Evolutionary conservation across 2,888 invertebrate genomes (phyloP), one percentile per base, ranked within the genome.

Genomic region (Mythimna albipuncta): DNA sequence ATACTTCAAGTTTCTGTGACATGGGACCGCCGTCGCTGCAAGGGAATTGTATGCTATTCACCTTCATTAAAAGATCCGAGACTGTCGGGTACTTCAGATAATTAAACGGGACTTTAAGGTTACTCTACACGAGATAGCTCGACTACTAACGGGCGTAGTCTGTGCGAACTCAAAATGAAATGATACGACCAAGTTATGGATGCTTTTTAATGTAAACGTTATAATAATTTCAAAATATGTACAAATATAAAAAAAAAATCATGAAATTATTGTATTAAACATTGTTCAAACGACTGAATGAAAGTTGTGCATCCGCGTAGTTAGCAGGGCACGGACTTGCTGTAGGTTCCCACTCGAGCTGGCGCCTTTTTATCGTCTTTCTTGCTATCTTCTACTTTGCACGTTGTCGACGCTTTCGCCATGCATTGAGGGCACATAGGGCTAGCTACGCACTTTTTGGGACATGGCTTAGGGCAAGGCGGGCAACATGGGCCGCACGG

Each of bases 1-100:
- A 69, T 70, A 85, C 89, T 83, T 90, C 90, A 84, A 81, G 80
- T 90, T 89, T 88, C 91, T 89, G 58, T 35, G 44, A 83, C 88
- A 84, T 83, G 87, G 85, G 85, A 85, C 90, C 88, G 91, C 91
- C 85, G 89, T 80, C 85, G 93, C 95, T 95, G 95, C 86, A 95
- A 95, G 94, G 90, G 90, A 92, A 92, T 88, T 88, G 88, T 88
- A 92, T 86, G 91, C 92, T 94, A 86, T 94, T 93, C 90, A 93
- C 91, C 91, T 91, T 87, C 82, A 91, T 90, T 89, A 89, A 89
- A 75, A 86, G 81, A 72, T 88, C 85, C 81, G 84, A 80, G 57
- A 81, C 64, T 69, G 35, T 64, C 52, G 69, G 71, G 54, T 55
- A 9, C 2, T 16, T 52, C 50, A 16, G 13, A 47, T 47, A 44